These are phyloP conservation scores for Mimas tiliae DNA, from an alignment of 2,888 invertebrate species.

Conservation along the genomic window DNA sequence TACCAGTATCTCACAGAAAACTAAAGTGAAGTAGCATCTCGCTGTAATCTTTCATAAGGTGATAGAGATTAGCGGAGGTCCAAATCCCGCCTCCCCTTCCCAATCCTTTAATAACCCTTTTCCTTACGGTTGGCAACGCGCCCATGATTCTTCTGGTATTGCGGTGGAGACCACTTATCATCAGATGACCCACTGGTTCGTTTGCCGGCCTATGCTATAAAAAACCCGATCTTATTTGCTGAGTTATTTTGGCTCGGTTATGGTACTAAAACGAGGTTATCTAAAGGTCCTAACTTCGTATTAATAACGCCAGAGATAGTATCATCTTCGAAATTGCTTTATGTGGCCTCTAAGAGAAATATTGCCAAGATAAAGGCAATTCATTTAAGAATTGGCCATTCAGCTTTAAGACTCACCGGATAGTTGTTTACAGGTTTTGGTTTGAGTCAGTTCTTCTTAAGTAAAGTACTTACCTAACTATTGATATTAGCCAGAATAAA, in stretches of 20 bases:
- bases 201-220: no score
- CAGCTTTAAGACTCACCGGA: not conserved
- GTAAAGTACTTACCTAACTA: not conserved
- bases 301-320: not conserved
- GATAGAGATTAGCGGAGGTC: no score
- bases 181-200: no score
- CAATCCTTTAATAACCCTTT: no score
- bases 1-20: no score
- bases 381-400: not conserved
- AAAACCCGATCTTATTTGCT: not conserved
- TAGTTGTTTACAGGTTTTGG: not conserved
- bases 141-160: no score
- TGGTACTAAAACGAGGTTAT: conserved; percentile 1
- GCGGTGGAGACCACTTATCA: no score
- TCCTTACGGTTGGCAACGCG: no score
- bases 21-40: no score
- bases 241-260: not conserved
- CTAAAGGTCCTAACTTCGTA: not conserved
- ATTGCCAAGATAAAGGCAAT: not conserved
- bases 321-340: conserved; percentile 4
- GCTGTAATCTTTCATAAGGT: no score
- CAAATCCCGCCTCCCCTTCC: no score
- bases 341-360: not conserved
- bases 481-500: no score
- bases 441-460: not conserved